Base-by-base conservation (phyloP, 1,140 invertebrate species). In the Drosophila mojavensis region DNA sequence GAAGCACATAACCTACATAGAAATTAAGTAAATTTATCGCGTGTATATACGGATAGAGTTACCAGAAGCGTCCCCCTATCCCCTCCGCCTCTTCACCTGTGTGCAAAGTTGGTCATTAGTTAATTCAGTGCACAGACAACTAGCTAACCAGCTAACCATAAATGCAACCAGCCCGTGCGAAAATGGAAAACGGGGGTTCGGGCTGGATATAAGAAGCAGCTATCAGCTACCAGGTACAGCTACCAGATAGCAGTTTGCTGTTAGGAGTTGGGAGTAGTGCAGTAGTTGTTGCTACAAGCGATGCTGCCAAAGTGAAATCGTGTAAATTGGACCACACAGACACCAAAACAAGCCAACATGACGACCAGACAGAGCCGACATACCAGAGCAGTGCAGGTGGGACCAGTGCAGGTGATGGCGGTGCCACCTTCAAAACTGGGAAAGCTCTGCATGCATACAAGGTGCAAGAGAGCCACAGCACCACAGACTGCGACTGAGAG, bases 291-390 rank as follows among this genome's bases (percentile, higher is more conserved):
- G 30, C 54, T 60, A 61, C 65, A 53, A 68, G 41, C 50, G 10
- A 11, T 64, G 79, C 61, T 76, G 65, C 72, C 68, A 73, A 83
- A 89, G 83, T 77, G 83, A 86, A 86, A 86, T 86, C 83, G 83
- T 88, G 83, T 88, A 88, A 88, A 88, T 88, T 83, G 83, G 83
- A 88, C 84, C 83, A 88, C 83, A 89, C 77, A 88, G 73, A 79
- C 79, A 79, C 75, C 64, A 81, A 54, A 71, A 59, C 72, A 61
- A 67, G 78, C 47, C 58, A 68, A 68, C 66, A 51, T 48, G 58
- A 60, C 43, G 58, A 60, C 66, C 66, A 69, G 24, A 62, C 33
- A 33, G 36, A 45, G 36, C 65, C 56, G 20, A 24, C 48, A 61
- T 47, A 30, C n/a, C 17, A 26, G n/a, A 43, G 28, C 53, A 43